Percentiles rank a stretch among this genome's conserved stretches.
Evolutionary conservation across 2,888 invertebrate genomes (phyloP).

Genomic region (Drosophila borealis): DNA sequence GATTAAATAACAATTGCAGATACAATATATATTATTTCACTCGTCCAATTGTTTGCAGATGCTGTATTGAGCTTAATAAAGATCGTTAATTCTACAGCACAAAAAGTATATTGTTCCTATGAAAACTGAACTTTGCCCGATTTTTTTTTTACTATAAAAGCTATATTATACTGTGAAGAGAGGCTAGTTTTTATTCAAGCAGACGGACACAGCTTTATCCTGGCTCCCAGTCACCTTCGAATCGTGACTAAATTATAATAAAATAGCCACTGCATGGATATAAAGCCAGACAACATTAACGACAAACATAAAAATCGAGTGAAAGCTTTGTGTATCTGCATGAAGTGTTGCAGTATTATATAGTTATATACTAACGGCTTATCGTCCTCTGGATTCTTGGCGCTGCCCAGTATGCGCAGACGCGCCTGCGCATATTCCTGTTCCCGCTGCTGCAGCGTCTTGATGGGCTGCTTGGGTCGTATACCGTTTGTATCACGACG

Average conservation of each 20-base stretch:
- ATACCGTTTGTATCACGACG: slow-evolving; percentile 87
- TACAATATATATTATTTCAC: too few relatives aligned
- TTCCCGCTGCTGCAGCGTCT: slow-evolving; percentile 94
- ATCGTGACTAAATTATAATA: too few relatives aligned
- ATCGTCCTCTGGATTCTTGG: slow-evolving; percentile 91
- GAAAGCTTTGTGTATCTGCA: background rate
- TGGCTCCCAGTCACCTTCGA: too few relatives aligned
- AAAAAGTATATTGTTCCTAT: too few relatives aligned
- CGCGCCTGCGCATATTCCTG: slow-evolving; percentile 97
- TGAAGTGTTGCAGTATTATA: background rate
- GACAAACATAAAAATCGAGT: too few relatives aligned
- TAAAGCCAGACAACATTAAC: too few relatives aligned
- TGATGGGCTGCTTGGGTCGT: slow-evolving; percentile 91
- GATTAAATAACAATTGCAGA: too few relatives aligned
- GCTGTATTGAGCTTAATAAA: too few relatives aligned
- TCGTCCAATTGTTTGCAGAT: too few relatives aligned
- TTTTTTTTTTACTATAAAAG: too few relatives aligned
- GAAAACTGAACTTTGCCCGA: background rate
- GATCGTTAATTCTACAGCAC: too few relatives aligned
- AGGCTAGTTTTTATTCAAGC: background rate
- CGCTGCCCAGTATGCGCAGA: slow-evolving; percentile 94
- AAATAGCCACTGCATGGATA: background rate
- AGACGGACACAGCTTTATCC: background rate
- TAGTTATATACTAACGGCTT: slow-evolving; percentile 85
- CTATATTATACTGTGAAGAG: too few relatives aligned